These are phyloP conservation scores for Eira barbara DNA, from an alignment of 2,113 vertebrate species.

Conservation along the genomic window DNA sequence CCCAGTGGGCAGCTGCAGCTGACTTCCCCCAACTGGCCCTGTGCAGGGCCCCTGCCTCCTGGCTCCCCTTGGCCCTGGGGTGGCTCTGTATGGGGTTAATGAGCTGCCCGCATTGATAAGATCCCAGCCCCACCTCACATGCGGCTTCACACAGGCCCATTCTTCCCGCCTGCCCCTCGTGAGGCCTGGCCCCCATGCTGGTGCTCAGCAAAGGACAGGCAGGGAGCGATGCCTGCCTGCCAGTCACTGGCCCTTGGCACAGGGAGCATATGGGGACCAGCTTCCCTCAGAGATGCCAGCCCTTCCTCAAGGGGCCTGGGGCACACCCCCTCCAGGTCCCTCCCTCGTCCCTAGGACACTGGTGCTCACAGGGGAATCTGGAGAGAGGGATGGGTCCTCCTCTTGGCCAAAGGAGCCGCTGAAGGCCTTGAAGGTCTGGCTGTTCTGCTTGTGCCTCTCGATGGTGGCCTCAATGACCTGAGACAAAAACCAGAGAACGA, in stretches of 20 bases:
- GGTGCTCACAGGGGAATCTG: conserved; percentile 89
- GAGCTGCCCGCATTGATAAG: not conserved
- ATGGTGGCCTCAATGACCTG: conserved; percentile 94
- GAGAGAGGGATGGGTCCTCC: conserved; percentile 84
- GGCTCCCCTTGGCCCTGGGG: not conserved
- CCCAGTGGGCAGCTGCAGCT: not conserved
- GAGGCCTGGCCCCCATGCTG: rapidly evolving
- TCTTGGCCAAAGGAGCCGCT: conserved; percentile 90
- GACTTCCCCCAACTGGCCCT: not conserved
- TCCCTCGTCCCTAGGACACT: not conserved
- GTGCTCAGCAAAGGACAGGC: not conserved
- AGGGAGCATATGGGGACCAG: not conserved
- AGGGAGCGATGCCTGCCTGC: not conserved
- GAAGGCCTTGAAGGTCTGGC: conserved; percentile 96
- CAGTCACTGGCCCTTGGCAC: not conserved
- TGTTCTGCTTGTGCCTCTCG: conserved; percentile 96
- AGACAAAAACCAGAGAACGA: conserved; percentile 22
- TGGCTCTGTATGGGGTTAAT: not conserved
- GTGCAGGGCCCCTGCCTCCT: not conserved
- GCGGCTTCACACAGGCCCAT: not conserved
- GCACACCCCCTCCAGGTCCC: not conserved
- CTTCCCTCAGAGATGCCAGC: not conserved
- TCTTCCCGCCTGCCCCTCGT: not conserved
- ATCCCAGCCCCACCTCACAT: not conserved
- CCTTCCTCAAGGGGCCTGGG: not conserved